phyloP scores from a whole-genome alignment of 2,888 invertebrate genomes.

The Bibio marci region DNA sequence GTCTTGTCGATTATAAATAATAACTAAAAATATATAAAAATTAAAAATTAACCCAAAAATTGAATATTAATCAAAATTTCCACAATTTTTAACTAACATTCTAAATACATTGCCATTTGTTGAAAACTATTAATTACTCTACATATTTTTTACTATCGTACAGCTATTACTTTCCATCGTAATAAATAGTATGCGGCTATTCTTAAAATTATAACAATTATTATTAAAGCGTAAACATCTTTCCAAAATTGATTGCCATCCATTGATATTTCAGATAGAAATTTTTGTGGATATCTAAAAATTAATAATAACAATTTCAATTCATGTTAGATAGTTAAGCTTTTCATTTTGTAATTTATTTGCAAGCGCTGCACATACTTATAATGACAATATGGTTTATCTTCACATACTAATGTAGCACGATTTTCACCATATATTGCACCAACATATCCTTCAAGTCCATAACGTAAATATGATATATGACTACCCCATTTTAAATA shows the following conservation, averaged over 20 bases:
- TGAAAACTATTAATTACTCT: too few relatives aligned
- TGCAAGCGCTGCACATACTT: slow-evolving; percentile 26
- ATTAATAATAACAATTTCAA: slow-evolving; percentile 3
- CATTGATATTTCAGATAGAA: slow-evolving; percentile 69
- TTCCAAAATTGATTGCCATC: slow-evolving; percentile 66
- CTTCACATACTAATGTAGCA: slow-evolving; percentile 55
- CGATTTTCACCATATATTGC: slow-evolving; percentile 73
- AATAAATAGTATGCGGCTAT: slow-evolving; percentile 53
- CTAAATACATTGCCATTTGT: too few relatives aligned
- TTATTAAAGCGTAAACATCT: slow-evolving; percentile 54
- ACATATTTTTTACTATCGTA: too few relatives aligned
- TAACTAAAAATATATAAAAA: too few relatives aligned
- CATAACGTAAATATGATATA: slow-evolving; percentile 78
- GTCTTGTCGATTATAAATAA: too few relatives aligned
- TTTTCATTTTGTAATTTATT: background rate
- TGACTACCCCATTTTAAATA: slow-evolving; percentile 87
- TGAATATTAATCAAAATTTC: too few relatives aligned
- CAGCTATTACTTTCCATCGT: slow-evolving; percentile 50
- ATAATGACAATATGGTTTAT: slow-evolving; percentile 64
- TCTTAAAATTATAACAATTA: slow-evolving; percentile 49
- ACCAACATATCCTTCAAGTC: slow-evolving; percentile 69
- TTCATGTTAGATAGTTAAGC: background rate
- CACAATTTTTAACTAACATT: too few relatives aligned
- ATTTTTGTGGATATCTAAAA: slow-evolving; percentile 53
- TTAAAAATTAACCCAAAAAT: too few relatives aligned